phyloP scores from a whole-genome alignment of 2,113 vertebrate genomes.

The Laterallus jamaicensis region DNA sequence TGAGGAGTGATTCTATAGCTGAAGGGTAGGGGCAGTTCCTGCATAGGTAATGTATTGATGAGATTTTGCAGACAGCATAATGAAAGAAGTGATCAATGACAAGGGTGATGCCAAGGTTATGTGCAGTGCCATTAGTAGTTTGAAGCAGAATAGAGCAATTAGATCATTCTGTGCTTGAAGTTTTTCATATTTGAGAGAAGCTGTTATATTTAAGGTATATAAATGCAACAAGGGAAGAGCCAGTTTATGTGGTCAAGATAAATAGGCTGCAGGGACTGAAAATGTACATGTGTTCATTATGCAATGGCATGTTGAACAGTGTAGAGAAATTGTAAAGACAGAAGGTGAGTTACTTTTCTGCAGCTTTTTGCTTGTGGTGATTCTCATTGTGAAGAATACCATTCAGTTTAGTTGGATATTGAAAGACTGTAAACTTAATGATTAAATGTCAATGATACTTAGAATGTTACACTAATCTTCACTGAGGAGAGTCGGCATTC shows the following conservation, averaged over 20 bases:
- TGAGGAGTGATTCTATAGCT: not conserved
- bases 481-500: not conserved
- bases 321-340: not conserved
- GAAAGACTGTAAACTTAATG: not conserved
- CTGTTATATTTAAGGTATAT: not conserved
- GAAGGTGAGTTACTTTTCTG: not conserved
- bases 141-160: not conserved
- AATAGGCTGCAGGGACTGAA: not conserved
- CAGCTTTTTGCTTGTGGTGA: not conserved
- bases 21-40: not conserved
- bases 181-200: not conserved
- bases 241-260: not conserved
- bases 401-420: not conserved
- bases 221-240: not conserved
- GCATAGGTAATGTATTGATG: not conserved
- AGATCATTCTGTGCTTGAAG: not conserved
- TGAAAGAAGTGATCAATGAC: not conserved
- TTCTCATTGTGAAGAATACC: not conserved
- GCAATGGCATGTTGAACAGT: not conserved
- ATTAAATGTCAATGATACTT: not conserved
- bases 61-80: not conserved
- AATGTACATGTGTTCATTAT: not conserved
- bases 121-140: not conserved
- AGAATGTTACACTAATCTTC: not conserved
- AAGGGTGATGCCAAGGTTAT: not conserved